phyloP scores from a whole-genome alignment of 2,888 invertebrate genomes.

The Eristalis pertinax region DNA sequence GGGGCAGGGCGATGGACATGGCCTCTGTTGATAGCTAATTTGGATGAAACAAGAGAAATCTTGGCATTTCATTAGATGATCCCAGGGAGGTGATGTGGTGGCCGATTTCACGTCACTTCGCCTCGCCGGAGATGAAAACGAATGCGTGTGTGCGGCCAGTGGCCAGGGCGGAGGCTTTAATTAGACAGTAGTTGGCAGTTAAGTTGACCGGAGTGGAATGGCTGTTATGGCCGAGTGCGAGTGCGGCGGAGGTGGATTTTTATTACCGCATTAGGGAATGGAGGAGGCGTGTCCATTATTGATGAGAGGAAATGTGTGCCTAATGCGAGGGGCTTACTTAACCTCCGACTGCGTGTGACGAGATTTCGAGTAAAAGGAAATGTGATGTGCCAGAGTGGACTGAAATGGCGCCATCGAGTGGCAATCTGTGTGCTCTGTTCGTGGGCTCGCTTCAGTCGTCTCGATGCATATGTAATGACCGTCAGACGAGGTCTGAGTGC shows the following conservation, averaged over 20 bases:
- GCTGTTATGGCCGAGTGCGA: neutral
- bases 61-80: constrained; percentile 68
- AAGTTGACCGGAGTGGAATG: constrained; percentile 23
- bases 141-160: neutral
- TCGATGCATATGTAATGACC: too few species aligned
- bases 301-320: neutral
- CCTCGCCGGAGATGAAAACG: neutral
- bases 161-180: constrained; percentile 14
- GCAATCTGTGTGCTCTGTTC: too few species aligned
- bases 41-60: constrained; percentile 49
- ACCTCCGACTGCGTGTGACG: neutral
- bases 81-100: constrained; percentile 4
- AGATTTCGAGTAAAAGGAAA: neutral
- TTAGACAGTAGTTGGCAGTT: constrained; percentile 30
- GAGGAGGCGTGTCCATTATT: neutral
- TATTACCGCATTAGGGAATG: constrained; percentile 21
- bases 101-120: neutral
- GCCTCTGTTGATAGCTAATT: constrained; percentile 56
- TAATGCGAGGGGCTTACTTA: neutral
- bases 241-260: neutral
- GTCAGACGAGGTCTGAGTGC: too few species aligned
- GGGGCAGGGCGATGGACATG: constrained; percentile 7
- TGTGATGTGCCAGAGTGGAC: neutral
- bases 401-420: too few species aligned
- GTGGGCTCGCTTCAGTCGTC: too few species aligned